Conservation (phyloP, 2,113 vertebrate species). For the Alligator sinensis region DNA sequence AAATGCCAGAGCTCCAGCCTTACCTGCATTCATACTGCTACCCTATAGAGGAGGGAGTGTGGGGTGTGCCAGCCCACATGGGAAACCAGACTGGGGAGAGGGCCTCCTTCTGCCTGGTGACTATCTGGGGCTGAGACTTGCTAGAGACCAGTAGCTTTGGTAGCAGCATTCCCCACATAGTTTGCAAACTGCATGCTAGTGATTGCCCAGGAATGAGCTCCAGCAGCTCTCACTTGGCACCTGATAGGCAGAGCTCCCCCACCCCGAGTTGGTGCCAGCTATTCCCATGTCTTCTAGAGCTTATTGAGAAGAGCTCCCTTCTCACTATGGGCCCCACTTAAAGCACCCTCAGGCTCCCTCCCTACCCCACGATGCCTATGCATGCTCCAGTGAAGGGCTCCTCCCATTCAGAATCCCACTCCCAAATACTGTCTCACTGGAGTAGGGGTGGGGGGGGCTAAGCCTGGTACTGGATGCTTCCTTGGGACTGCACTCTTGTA, state of each 20-base stretch:
- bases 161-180: neutral
- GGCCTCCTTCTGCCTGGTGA: neutral
- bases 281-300: neutral
- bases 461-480: neutral
- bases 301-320: neutral
- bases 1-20: neutral
- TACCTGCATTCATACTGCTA: neutral
- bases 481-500: neutral
- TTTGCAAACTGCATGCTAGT: neutral
- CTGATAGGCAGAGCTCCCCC: neutral
- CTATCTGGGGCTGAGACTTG: neutral
- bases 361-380: neutral
- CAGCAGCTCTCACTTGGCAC: neutral
- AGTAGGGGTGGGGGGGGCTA: neutral
- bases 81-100: neutral
- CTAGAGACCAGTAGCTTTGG: neutral
- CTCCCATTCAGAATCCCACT: neutral
- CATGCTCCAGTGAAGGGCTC: neutral
- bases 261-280: neutral
- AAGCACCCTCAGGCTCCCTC: neutral
- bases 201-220: neutral
- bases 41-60: neutral
- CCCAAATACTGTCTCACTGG: neutral
- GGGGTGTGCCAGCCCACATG: neutral
- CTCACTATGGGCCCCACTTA: neutral